Evolutionary conservation across 2,113 vertebrate species (phyloP).

Genomic region (Syngnathoides biaculeatus): DNA sequence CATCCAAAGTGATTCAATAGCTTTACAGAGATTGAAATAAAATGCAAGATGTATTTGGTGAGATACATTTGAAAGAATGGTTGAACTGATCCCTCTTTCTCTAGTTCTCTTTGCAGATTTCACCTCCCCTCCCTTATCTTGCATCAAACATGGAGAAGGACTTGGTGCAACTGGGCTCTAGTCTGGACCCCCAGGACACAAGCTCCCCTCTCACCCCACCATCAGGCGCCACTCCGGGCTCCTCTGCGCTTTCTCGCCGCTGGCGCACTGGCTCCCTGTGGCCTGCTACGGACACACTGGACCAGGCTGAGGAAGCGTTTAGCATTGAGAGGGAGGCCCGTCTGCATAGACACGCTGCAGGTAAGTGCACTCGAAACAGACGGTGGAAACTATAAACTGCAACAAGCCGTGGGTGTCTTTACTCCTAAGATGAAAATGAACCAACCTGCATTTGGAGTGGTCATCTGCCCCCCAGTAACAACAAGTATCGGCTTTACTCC

Average conservation of each 20-base stretch:
- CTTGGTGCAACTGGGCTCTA: slow-evolving; percentile 81
- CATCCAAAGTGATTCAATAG: too few relatives aligned
- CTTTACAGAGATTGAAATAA: not conserved
- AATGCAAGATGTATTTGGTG: not conserved
- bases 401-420: not conserved
- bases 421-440: slow-evolving; percentile 86
- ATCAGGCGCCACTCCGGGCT: slow-evolving; percentile 70
- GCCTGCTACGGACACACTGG: slow-evolving; percentile 86
- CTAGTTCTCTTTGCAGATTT: slow-evolving; percentile 95
- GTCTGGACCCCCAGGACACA: slow-evolving; percentile 80
- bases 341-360: slow-evolving; percentile 93
- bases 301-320: slow-evolving; percentile 87
- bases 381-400: too few relatives aligned
- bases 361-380: slow-evolving; percentile 52
- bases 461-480: slow-evolving; percentile 91
- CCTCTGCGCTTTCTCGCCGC: slow-evolving; percentile 79
- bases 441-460: slow-evolving; percentile 96
- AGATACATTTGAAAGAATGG: not conserved
- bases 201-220: slow-evolving; percentile 81
- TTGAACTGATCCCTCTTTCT: not conserved
- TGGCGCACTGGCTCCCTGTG: slow-evolving; percentile 89
- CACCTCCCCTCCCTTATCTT: slow-evolving; percentile 90
- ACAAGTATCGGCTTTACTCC: slow-evolving; percentile 94
- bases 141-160: slow-evolving; percentile 84
- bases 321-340: slow-evolving; percentile 96